These are phyloP conservation scores for Semibalanus balanoides DNA, from an alignment of 1,140 invertebrate genomes.

Conservation along the genomic window DNA sequence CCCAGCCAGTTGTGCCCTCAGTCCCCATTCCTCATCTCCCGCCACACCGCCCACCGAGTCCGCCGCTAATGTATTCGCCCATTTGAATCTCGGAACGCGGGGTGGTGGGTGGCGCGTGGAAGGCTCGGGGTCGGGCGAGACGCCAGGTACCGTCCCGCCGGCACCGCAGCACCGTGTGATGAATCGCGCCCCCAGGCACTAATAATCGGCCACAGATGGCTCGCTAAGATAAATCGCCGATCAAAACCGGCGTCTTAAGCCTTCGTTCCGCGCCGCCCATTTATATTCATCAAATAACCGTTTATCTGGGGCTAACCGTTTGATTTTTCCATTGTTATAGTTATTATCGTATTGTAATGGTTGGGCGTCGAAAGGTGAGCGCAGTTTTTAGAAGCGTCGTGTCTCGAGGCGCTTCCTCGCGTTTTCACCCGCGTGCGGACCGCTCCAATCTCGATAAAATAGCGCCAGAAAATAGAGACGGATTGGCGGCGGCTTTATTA, in stretches of 20 bases:
- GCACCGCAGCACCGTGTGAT: not conserved
- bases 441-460: not conserved
- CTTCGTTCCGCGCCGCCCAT: not conserved
- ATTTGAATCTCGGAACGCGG: not conserved
- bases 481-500: not conserved
- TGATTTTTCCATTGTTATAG: not conserved
- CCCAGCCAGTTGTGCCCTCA: too few species aligned
- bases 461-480: not conserved
- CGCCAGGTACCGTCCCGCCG: too few species aligned
- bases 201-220: not conserved
- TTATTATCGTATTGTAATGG: constrained; percentile 1
- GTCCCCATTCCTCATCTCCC: too few species aligned
- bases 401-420: not conserved
- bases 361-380: not conserved
- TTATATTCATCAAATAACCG: not conserved
- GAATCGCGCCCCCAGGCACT: not conserved
- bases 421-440: not conserved
- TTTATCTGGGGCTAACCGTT: not conserved
- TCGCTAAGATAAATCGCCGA: not conserved
- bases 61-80: not conserved
- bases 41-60: too few species aligned
- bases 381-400: not conserved
- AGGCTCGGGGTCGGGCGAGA: too few species aligned
- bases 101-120: not conserved
- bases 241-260: not conserved